A percentile compares a stretch with the other conserved stretches of the same genome.
Conservation (phyloP, 2,888 invertebrate species). For the Pantelozetes paolii region DNA sequence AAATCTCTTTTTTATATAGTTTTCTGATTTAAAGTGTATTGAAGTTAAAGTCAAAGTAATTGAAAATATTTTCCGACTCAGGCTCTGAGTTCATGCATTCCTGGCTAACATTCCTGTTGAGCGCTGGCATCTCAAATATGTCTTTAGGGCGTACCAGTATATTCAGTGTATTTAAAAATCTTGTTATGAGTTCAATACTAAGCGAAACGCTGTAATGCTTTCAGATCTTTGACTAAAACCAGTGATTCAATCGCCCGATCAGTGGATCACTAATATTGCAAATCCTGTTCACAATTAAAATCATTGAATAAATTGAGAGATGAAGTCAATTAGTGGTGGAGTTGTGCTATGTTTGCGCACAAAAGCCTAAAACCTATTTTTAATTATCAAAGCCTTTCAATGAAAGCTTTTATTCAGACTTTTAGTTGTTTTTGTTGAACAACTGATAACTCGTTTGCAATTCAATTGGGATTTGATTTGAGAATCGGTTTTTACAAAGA, state of each 20-base stretch:
- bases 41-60: too few relatives aligned
- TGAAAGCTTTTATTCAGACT: background rate
- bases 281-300: constrained; percentile 1
- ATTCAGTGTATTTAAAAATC: too few relatives aligned
- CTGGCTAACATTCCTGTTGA: background rate
- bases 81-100: constrained; percentile 3
- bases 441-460: background rate
- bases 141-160: background rate
- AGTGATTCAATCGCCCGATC: background rate
- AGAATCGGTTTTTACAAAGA: background rate
- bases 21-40: too few relatives aligned
- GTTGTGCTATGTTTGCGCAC: background rate
- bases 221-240: too few relatives aligned
- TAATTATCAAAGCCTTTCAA: background rate
- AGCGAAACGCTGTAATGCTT: background rate
- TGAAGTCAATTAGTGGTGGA: background rate
- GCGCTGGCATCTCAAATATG: constrained; percentile 4
- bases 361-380: background rate
- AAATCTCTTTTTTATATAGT: too few relatives aligned
- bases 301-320: background rate
- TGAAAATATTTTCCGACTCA: too few relatives aligned
- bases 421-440: background rate
- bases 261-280: background rate
- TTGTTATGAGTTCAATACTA: background rate
- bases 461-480: background rate